These are phyloP conservation scores for Neoascia interrupta DNA, from an alignment of 2,888 invertebrate species.

Conservation along the genomic window DNA sequence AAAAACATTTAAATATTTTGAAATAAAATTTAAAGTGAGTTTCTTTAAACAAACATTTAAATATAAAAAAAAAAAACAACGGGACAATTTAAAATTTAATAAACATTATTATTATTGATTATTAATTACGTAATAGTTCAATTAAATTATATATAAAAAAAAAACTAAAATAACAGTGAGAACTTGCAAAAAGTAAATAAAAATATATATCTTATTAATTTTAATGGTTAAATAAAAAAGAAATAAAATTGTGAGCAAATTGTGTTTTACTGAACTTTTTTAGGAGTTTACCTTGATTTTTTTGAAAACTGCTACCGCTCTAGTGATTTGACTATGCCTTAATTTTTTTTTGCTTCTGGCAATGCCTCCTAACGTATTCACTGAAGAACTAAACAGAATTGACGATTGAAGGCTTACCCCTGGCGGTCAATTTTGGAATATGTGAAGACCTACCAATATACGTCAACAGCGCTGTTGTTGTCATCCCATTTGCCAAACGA, in stretches of 20 bases:
- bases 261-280: constrained; percentile 17
- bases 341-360: no score
- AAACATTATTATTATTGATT: constrained; percentile 59
- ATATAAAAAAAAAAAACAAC: constrained; percentile 20
- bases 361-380: no score
- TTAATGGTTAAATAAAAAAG: constrained; percentile 68
- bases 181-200: constrained; percentile 58
- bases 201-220: constrained; percentile 68
- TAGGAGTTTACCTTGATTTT: neutral
- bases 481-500: no score
- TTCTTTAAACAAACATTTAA: constrained; percentile 46
- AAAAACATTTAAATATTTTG: constrained; percentile 42
- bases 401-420: no score
- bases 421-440: no score
- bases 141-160: constrained; percentile 58
- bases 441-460: no score
- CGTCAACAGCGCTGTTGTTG: no score
- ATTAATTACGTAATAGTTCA: constrained; percentile 69
- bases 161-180: constrained; percentile 66
- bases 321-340: no score
- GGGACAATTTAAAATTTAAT: constrained; percentile 40
- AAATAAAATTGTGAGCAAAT: constrained; percentile 57
- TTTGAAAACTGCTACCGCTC: neutral
- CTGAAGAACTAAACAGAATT: no score
- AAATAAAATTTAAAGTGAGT: constrained; percentile 38